Evolutionary conservation across 2,888 invertebrate species (phyloP), one percentile per base, ranked within the genome.

Genomic region (Orthosia gracilis): DNA sequence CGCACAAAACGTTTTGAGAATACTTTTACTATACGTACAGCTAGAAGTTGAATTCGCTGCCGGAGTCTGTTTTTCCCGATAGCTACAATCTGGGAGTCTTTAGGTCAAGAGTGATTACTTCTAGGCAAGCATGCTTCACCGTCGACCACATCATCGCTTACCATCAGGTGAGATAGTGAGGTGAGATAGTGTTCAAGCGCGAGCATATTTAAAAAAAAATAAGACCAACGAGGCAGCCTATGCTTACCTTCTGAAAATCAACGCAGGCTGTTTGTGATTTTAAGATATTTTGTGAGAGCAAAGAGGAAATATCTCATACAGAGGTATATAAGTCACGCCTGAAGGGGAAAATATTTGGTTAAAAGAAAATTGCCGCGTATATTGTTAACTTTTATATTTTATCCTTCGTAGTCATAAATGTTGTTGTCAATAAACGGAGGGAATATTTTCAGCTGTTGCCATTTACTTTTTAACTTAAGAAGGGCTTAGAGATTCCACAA

Each of bases 351-450:
- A 68, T 54, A 58, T 54, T 62, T 59, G 54, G 31, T 45, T 52
- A 63, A 59, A 73, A 58, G 54, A 13, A 50, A 58, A 63, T 78
- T 55, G 52, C 45, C 11, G 18, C 31, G 49, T 40, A 54, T 45
- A 78, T 70, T 54, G n/a, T n/a, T n/a, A n/a, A 40, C 21, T 64
- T 74, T 58, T 58, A 58, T 78, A 59, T 26, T 49, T 21, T 63
- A 59, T 78, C 54, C 23, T 54, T 78, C 47, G 40, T 47, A 26
- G 15, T 64, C 40, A 59, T 71, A 76, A 67, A 77, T 50, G 55
- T 65, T 61, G 50, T n/a, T 13, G n/a, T 47, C 52, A 54, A 72
- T 64, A 45, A 49, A 55, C 2, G 13, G 18, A 2, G n/a, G 9
- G 49, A 13, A 0, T 74, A 13, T 45, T 75, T 50, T 49, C 7